Conservation (phyloP, 2,797 vertebrate species). For the Petrocephalus schoutedeni region DNA sequence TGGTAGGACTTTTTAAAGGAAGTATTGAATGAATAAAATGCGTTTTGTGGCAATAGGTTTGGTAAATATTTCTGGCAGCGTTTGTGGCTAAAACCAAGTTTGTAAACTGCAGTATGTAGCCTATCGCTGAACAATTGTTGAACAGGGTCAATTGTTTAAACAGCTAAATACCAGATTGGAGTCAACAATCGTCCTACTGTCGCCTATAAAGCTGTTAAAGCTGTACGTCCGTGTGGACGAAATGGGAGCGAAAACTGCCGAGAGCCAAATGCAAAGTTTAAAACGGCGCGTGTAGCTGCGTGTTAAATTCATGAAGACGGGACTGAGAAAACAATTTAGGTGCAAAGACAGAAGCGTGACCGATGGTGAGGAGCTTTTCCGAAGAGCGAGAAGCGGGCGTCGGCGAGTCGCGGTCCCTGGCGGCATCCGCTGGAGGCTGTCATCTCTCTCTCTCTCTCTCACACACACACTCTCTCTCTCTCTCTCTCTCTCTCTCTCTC, state of each 20-base stretch:
- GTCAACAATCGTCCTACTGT: background rate
- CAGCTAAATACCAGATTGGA: background rate
- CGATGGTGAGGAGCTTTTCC: background rate
- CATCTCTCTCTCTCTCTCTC: background rate
- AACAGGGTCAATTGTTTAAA: background rate
- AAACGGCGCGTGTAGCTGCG: too few species aligned
- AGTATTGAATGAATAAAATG: background rate
- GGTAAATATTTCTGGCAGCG: background rate
- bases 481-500: background rate
- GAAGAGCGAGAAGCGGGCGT: background rate
- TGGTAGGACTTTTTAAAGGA: background rate
- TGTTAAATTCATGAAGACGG: background rate
- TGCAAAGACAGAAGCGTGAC: background rate
- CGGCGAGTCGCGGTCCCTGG: background rate
- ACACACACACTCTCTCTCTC: background rate
- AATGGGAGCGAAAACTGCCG: background rate
- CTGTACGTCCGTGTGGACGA: background rate
- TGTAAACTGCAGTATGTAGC: background rate
- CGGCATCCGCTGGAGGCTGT: background rate
- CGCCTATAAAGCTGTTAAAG: background rate
- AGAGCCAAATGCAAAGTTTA: background rate
- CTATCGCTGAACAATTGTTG: background rate
- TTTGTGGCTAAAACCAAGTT: background rate
- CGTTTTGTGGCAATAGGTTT: background rate
- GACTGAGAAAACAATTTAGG: background rate